Evolutionary conservation across 1,140 invertebrate species (phyloP).

Genomic region (Rhagoletis pomonella): DNA sequence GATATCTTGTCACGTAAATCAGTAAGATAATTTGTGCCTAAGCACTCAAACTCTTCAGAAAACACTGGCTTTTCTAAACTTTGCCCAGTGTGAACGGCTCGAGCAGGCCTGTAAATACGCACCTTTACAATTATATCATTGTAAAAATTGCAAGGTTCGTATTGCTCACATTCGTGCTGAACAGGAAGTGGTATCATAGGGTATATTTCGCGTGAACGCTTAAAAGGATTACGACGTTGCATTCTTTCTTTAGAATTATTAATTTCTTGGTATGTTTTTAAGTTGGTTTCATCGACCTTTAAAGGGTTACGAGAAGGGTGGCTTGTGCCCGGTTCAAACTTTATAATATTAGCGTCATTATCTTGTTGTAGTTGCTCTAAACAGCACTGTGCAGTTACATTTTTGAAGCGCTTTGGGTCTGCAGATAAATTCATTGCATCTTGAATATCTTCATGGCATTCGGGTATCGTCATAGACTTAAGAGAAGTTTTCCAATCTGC

Average conservation of each 20-base stretch:
- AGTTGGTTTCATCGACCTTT: conserved; percentile 1
- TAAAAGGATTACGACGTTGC: conserved; percentile 46
- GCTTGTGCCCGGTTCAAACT: conserved; percentile 53
- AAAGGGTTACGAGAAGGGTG: conserved; percentile 17
- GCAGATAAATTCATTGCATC: conserved; percentile 17
- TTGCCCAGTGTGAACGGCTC: conserved; percentile 63
- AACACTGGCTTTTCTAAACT: conserved; percentile 74
- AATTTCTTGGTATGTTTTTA: conserved; percentile 51
- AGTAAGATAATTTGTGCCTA: conserved; percentile 79
- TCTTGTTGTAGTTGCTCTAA: conserved; percentile 41
- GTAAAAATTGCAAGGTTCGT: background rate
- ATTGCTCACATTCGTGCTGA: background rate
- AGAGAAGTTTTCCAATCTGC: background rate
- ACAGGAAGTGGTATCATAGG: background rate
- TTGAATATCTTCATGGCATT: conserved; percentile 31
- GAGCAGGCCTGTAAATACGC: conserved; percentile 74
- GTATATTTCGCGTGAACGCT: conserved; percentile 48
- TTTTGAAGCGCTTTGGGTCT: conserved; percentile 17
- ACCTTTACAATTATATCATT: conserved; percentile 73
- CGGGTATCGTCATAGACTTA: conserved; percentile 1
- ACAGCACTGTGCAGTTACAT: conserved; percentile 12
- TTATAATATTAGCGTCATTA: conserved; percentile 42
- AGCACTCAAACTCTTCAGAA: conserved; percentile 77
- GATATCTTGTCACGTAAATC: conserved; percentile 81
- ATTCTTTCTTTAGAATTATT: conserved; percentile 31